Conservation (phyloP, 2,888 invertebrate genomes). For the Brenthis daphne region DNA sequence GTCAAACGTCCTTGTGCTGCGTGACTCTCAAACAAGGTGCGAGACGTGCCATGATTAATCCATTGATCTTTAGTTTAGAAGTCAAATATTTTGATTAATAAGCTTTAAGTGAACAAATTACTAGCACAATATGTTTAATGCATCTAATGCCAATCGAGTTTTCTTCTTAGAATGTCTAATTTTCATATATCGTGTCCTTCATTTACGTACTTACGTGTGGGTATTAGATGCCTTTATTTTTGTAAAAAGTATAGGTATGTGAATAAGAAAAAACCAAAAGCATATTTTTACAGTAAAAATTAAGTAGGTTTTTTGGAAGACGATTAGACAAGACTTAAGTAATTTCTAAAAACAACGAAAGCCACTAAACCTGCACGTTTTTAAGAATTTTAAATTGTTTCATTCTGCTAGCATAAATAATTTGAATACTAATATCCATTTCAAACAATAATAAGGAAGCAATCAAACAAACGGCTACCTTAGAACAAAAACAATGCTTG, state of each 20-base stretch:
- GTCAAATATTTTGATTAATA: constrained; percentile 6
- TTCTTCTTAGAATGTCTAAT: neutral
- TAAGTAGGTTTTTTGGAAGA: too few species aligned
- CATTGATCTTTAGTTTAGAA: constrained; percentile 11
- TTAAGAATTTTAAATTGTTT: neutral
- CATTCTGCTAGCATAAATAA: constrained; percentile 5
- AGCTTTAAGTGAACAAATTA: neutral
- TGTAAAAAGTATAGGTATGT: too few species aligned
- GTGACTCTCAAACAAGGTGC: constrained; percentile 33
- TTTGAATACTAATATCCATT: constrained; percentile 12
- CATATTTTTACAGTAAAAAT: too few species aligned
- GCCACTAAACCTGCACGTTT: neutral
- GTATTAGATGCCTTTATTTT: too few species aligned
- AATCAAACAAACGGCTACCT: neutral
- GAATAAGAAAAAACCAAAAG: too few species aligned
- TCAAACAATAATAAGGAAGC: constrained; percentile 19
- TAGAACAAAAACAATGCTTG: constrained; percentile 9
- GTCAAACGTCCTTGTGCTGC: constrained; percentile 64
- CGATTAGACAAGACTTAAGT: too few species aligned
- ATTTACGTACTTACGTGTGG: too few species aligned
- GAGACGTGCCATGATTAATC: constrained; percentile 22
- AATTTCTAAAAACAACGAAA: neutral
- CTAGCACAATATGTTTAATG: neutral
- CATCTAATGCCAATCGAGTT: neutral
- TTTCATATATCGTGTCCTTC: too few species aligned